Percentiles rank a stretch among this genome's conserved stretches.
Conservation (phyloP, 2,797 vertebrate species). For the Buphagus erythrorhynchus region DNA sequence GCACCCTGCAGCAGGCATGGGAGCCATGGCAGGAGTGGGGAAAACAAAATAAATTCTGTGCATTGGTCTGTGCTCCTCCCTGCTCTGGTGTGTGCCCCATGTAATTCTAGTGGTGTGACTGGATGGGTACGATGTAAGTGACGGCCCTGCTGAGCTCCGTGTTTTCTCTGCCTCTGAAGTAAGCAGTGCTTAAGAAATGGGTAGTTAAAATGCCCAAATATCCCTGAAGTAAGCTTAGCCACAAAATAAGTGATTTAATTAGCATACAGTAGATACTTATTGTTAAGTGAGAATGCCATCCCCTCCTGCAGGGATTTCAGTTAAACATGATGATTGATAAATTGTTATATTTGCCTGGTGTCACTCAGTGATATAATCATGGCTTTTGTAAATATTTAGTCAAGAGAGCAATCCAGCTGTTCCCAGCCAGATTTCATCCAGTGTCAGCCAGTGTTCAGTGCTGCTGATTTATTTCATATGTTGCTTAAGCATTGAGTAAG, state of each 20-base stretch:
- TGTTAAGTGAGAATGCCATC: constrained; percentile 74
- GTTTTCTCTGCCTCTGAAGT: not conserved
- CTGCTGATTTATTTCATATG: constrained; percentile 79
- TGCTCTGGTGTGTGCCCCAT: fast-evolving
- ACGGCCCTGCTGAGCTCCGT: not conserved
- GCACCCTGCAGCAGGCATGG: fast-evolving
- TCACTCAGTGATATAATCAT: constrained; percentile 82
- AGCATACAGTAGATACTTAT: constrained; percentile 76
- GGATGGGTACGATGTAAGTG: not conserved
- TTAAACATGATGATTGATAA: constrained; percentile 85
- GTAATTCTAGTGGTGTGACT: not conserved
- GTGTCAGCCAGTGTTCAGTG: constrained; percentile 71
- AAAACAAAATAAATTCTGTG: not conserved
- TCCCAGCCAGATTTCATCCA: constrained; percentile 80
- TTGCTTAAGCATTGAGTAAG: constrained; percentile 77
- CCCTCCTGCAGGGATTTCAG: constrained; percentile 74
- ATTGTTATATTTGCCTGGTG: constrained; percentile 79
- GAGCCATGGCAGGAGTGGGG: fast-evolving
- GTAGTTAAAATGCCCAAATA: constrained; percentile 38
- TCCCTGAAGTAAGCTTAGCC: constrained; percentile 67
- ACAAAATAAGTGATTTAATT: constrained; percentile 76
- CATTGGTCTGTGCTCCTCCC: not conserved
- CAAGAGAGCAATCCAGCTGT: constrained; percentile 84
- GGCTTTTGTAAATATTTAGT: constrained; percentile 87
- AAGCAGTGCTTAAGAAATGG: constrained; percentile 11